A percentile compares a stretch with the other conserved stretches of the same genome.
phyloP scores from a whole-genome alignment of 1,140 invertebrate genomes.

The Cherax quadricarinatus region DNA sequence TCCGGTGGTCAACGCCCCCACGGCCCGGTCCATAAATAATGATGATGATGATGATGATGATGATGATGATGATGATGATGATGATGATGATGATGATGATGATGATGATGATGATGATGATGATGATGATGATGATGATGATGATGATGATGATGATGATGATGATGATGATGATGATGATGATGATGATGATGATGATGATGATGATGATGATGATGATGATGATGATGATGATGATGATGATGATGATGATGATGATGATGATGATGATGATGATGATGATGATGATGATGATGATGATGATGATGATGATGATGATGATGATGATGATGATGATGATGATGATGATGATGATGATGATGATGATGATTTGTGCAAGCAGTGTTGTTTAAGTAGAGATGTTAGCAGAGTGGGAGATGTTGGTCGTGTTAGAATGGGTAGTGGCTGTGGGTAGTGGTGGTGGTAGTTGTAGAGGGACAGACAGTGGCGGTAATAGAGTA shows the following conservation, averaged over 20 bases:
- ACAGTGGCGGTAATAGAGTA: no score
- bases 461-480: no score
- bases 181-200: no score
- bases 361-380: neutral
- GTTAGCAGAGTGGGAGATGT: no score
- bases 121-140: neutral
- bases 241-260: constrained; percentile 1
- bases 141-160: no score
- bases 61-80: constrained; percentile 11
- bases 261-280: constrained; percentile 13
- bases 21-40: neutral
- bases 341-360: constrained; percentile 12
- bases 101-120: neutral
- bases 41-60: constrained; percentile 12
- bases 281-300: constrained; percentile 16
- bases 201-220: neutral
- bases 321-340: neutral
- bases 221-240: neutral
- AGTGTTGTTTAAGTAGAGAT: no score
- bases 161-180: no score
- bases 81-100: neutral
- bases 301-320: constrained; percentile 19
- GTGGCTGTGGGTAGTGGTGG: no score
- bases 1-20: no score
- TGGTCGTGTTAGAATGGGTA: no score